These are phyloP conservation scores for Willowsia nigromaculata DNA, from an alignment of 2,888 invertebrate genomes.

Conservation along the genomic window DNA sequence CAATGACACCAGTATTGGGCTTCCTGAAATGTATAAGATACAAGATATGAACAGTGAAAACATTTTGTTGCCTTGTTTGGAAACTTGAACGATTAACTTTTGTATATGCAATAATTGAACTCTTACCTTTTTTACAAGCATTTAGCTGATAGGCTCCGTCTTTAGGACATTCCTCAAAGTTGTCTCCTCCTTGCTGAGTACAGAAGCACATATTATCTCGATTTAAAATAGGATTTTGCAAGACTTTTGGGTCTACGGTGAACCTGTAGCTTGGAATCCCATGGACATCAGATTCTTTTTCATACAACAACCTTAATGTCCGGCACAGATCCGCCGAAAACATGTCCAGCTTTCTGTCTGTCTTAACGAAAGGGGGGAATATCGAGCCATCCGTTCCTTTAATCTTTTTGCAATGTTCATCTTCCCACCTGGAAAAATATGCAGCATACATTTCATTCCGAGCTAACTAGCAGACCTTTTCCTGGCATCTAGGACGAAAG, in stretches of 20 bases:
- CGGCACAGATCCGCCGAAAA: constrained; percentile 71
- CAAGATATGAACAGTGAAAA: not conserved
- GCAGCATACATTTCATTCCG: not conserved
- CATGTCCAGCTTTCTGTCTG: constrained; percentile 62
- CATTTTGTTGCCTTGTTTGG: not conserved
- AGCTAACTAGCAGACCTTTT: not conserved
- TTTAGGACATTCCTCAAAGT: constrained; percentile 68
- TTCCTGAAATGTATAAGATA: constrained; percentile 42
- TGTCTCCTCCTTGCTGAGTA: constrained; percentile 63
- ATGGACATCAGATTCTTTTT: constrained; percentile 56
- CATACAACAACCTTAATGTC: constrained; percentile 59
- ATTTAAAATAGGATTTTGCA: constrained; percentile 70
- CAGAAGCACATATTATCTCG: constrained; percentile 74
- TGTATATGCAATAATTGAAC: too few relatives aligned
- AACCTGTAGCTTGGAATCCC: constrained; percentile 65
- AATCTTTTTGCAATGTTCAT: constrained; percentile 65
- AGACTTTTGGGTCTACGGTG: constrained; percentile 43
- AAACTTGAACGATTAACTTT: too few relatives aligned
- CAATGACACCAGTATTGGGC: constrained; percentile 65
- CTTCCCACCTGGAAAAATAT: constrained; percentile 61
- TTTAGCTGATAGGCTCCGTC: constrained; percentile 71
- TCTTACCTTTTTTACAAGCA: constrained; percentile 70
- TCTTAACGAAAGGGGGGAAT: constrained; percentile 72
- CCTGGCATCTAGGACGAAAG: not conserved
- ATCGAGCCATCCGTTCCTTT: constrained; percentile 71